Conservation (phyloP, 2,113 vertebrate species). For the Alouatta palliata region DNA sequence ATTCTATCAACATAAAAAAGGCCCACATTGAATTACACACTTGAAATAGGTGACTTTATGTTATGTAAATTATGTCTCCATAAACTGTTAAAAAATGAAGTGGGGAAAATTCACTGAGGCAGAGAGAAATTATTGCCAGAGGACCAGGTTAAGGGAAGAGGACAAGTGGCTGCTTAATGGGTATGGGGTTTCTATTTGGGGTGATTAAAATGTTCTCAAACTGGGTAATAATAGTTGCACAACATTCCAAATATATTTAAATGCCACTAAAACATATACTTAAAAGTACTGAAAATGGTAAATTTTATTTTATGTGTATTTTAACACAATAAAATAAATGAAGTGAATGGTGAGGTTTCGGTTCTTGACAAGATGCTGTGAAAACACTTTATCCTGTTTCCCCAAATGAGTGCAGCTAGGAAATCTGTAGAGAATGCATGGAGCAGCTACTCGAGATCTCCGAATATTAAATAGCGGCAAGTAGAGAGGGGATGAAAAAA, state of each 20-base stretch:
- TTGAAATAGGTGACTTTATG: background rate
- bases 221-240: accelerated
- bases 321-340: background rate
- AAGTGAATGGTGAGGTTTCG: background rate
- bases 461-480: background rate
- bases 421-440: accelerated
- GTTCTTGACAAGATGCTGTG: no score
- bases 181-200: no score
- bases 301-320: background rate
- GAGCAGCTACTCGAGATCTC: background rate
- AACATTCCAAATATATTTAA: background rate
- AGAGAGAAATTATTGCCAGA: background rate
- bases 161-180: accelerated
- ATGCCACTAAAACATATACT: no score
- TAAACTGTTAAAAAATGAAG: background rate
- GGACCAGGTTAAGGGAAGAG: background rate
- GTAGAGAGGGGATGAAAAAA: no score
- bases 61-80: background rate
- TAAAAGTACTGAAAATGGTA: background rate
- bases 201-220: background rate
- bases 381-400: accelerated
- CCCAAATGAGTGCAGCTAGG: accelerated
- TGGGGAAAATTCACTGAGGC: background rate
- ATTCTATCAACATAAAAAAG: background rate
- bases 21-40: accelerated